Evolutionary conservation across 2,113 vertebrate species (phyloP).

Genomic region (Caracal caracal): DNA sequence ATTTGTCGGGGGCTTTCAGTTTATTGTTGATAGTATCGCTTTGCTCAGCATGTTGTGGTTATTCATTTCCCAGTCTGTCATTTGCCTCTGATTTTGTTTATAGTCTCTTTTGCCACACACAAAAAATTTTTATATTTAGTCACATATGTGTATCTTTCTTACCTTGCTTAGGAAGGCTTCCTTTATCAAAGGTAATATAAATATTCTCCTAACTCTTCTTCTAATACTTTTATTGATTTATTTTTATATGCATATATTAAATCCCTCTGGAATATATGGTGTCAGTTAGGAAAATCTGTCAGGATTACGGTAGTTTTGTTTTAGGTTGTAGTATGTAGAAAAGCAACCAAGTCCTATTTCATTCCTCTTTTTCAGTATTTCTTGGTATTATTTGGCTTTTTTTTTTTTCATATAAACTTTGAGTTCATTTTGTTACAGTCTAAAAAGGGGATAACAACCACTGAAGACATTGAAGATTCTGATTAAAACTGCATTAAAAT

Average conservation of each 20-base stretch:
- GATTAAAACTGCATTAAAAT: background rate
- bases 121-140: background rate
- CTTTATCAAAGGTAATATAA: background rate
- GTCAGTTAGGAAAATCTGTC: background rate
- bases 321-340: conserved; percentile 36
- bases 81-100: conserved; percentile 4
- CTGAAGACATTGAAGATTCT: background rate
- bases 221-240: background rate
- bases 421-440: conserved; percentile 6
- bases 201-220: background rate
- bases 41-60: background rate
- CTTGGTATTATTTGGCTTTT: conserved; percentile 6
- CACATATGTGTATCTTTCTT: background rate
- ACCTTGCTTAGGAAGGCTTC: background rate
- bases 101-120: background rate
- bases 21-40: background rate
- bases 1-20: conserved; percentile 11
- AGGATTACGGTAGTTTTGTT: conserved; percentile 14
- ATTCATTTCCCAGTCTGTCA: background rate
- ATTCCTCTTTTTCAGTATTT: conserved; percentile 3
- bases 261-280: background rate
- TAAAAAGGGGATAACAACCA: background rate
- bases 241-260: background rate
- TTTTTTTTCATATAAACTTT: conserved; percentile 50
- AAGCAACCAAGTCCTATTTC: background rate